Evolutionary conservation across 2,888 invertebrate species (phyloP), one percentile per base, ranked within the genome.

Genomic region (Coleophora deauratella): DNA sequence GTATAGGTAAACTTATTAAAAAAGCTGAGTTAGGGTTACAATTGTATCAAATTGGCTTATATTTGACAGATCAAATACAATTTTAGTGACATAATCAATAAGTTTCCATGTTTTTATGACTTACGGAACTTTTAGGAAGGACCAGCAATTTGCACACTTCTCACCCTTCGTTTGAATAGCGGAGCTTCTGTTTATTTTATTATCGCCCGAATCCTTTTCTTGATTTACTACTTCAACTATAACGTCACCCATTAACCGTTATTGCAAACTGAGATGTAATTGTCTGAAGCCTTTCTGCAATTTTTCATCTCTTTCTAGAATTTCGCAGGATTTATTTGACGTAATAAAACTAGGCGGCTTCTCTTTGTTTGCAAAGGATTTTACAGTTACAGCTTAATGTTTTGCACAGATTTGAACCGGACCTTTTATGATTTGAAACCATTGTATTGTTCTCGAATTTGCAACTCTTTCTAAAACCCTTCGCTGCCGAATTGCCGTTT

Each of bases 401-500:
- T 55, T 61, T 57, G 61, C 59, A 55, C 46, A 54, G 48, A 55
- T 59, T 48, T 44, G 48, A 49, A 62, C 58, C 56, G 54, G 53
- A 39, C 45, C 43, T 51, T 53, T 54, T 56, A 21, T 56, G 51
- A 70, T 50, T 42, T 40, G 21, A 21, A 21, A 6, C 21, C 21
- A 21, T 21, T 38, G 66, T 72, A 21, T 21, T 38, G 66, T 72
- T 69, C 65, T 62, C 48, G 54, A 65, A 63, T 60, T 72, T 61
- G 70, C 70, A 73, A 71, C 72, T 72, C 71, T 69, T 72, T 72
- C 28, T 10, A 60, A 47, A 73, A 69, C 64, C 66, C 60, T 69
- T 63, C 38, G 40, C 40, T 41, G 41, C 48, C 57, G 57, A 55
- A 55, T 59, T 60, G 52, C 54, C 57, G 21, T 21, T 21, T 21